Evolutionary conservation across 2,797 vertebrate species (phyloP), one percentile per base, ranked within the genome.

Genomic region (Knipowitschia caucasica): DNA sequence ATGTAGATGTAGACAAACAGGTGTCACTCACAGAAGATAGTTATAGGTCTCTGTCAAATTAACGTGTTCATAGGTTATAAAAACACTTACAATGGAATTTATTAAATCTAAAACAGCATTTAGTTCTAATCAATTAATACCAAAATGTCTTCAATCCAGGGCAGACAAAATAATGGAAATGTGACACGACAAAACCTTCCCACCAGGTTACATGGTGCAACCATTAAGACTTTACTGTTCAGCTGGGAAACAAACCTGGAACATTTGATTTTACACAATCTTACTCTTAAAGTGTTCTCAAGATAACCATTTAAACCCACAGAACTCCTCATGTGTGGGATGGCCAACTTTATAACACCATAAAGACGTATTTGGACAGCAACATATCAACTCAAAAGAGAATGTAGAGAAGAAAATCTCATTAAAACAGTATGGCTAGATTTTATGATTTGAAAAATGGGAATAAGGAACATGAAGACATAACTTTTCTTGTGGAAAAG

Each of bases 131-230:
- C 36, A 39, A 33, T 8, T 33, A 18, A 69, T 73, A 63, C 38
- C 18, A 21, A 21, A n/a, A 39, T 21, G 12, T 39, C 36, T 20
- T 18, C 36, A 20, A 38, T 17, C 35, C 35, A 9, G 15, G 17
- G 42, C 1, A 42, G 14, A 52, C 50, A 57, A 56, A 67, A 52
- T 70, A 56, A 64, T 81, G 55, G 59, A 64, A 62, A 67, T 80
- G 78, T 72, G 67, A 80, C 75, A 58, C 71, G 57, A 23, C 38
- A 73, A 50, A 57, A 67, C 75, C 70, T 78, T 63, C 76, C 77
- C 74, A 65, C 53, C 38, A 47, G 2, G 75, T 75, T 78, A 73
- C 80, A 78, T 82, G 71, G 77, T 39, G 18, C 52, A 67, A 70
- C 62, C 76, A 60, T 54, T 75, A 73, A 82, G 75, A 67, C 70